Evolutionary conservation across 1,140 invertebrate species (phyloP), one percentile per base, ranked within the genome.

Genomic region (Drosophila kohkoa): DNA sequence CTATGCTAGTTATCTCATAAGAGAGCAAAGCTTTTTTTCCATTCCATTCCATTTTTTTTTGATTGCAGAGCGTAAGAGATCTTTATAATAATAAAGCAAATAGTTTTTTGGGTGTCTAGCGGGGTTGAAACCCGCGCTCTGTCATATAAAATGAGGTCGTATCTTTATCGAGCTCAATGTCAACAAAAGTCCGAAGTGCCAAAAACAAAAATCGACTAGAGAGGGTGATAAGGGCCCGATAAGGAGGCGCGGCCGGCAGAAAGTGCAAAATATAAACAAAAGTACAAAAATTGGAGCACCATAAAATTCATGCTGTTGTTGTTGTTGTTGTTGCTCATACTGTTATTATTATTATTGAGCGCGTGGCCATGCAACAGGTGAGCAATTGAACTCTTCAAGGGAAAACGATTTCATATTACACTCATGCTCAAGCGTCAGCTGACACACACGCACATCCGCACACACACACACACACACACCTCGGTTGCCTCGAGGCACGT

Each of bases 171-270:
- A 20, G 45, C 43, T 55, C 75, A 77, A 77, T 77, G 75, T 77
- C 70, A 74, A 77, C 52, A 77, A 73, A 63, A 74, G 63, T 74
- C 70, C 70, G 57, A 77, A 62, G 66, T 68, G 67, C 45, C 54
- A 64, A 57, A 58, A 71, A 60, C 28, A 71, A 64, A 69, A 52
- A 11, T 43, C 38, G 5, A 38, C 5, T 6, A 32, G 7, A 32
- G 30, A 32, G 30, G 7, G 30, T 13, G 72, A 75, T 70, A 75
- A 70, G 55, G 11, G 45, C 16, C 49, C 66, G 72, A 75, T 75
- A 75, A 75, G 67, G 51, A 75, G 72, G 67, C 72, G 72, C 72
- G 66, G 67, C 72, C 51, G 41, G 41, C 52, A 43, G 38, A 43
- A 25, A 57, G 51, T 51, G 49, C 35, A 25, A 43, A 69, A 60